phyloP scores from a whole-genome alignment of 2,888 invertebrate genomes.

The Digitonthophagus gazella region DNA sequence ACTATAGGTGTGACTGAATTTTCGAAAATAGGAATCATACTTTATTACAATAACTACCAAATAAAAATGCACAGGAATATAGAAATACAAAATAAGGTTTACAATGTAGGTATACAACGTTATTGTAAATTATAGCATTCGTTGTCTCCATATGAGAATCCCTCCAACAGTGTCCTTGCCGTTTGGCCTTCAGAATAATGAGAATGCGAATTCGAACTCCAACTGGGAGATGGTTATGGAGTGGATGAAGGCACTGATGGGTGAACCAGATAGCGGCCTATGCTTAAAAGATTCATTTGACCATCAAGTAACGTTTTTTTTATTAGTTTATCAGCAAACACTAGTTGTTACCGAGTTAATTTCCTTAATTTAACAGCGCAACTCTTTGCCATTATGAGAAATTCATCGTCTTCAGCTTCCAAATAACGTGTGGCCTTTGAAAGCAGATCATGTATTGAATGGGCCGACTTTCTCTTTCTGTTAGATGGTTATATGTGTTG shows the following conservation, averaged over 20 bases:
- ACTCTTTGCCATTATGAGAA: conserved; percentile 19
- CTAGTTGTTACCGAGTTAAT: conserved; percentile 14
- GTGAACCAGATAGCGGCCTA: not conserved
- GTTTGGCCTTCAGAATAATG: too few relatives aligned
- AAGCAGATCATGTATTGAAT: conserved; percentile 20
- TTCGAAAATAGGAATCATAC: not conserved
- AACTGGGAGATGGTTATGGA: too few relatives aligned
- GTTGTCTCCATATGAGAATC: too few relatives aligned
- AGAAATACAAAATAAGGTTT: too few relatives aligned
- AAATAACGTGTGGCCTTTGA: conserved; percentile 18
- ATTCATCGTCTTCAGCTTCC: conserved; percentile 22
- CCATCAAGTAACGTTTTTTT: conserved; percentile 20
- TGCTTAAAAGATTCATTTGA: conserved; percentile 16
- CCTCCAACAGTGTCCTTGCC: too few relatives aligned
- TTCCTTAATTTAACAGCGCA: conserved; percentile 20
- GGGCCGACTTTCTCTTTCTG: conserved; percentile 18
- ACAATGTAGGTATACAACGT: too few relatives aligned
- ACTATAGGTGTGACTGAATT: too few relatives aligned
- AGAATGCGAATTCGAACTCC: conserved; percentile 15
- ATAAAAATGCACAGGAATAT: too few relatives aligned
- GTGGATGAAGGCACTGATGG: too few relatives aligned
- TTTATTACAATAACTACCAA: conserved; percentile 14
- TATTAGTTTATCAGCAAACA: conserved; percentile 21
- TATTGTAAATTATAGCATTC: too few relatives aligned
- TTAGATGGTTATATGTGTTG: conserved; percentile 14